Base-by-base conservation (phyloP, 2,113 vertebrate genomes). In the Colaptes auratus region DNA sequence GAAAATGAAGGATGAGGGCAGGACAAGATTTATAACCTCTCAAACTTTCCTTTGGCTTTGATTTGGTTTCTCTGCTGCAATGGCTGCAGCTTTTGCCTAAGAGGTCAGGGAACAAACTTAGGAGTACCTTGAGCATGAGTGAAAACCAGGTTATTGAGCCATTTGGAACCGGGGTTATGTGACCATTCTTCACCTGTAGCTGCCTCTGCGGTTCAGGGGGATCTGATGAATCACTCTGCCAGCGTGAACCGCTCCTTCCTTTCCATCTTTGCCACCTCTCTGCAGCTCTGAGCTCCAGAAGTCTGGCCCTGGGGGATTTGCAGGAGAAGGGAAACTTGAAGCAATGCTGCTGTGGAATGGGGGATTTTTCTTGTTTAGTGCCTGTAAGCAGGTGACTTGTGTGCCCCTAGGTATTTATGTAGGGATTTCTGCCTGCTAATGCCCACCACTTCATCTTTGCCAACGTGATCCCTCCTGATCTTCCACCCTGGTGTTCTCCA, bases 151-250 rank as follows among this genome's bases (percentile, higher is more conserved):
- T 44, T n/a, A 48, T 48, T 66, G 14, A 42, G 20, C 35, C 9
- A 1, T 24, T 59, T 39, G 61, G 10, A n/a, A 67, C 17, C 44
- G 3, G 5, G 66, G 31, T 50, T 35, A 52, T 70, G 25, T 11
- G 36, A 24, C 35, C 10, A 2, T 24, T 64, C 73, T 39, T 48
- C 17, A 12, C 7, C 48, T 36, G 27, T 23, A 9, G 8, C 27
- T 71, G 52, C 14, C 31, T 66, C 16, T 1, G 3, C 5, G 64
- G 6, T 7, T 65, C 44, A 25, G 36, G 7, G 25, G 5, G 23
- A 15, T 15, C 31, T 16, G 48, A 52, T 19, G 1, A 10, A 15
- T 10, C 2, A 0, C 35, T 27, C 2, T 6, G 2, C 20, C 1
- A 2, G 15, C 0, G 2, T 2, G n/a, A 71, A 4, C 71, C 55